Conservation (phyloP, 2,797 vertebrate genomes). For the Oophaga sylvatica region DNA sequence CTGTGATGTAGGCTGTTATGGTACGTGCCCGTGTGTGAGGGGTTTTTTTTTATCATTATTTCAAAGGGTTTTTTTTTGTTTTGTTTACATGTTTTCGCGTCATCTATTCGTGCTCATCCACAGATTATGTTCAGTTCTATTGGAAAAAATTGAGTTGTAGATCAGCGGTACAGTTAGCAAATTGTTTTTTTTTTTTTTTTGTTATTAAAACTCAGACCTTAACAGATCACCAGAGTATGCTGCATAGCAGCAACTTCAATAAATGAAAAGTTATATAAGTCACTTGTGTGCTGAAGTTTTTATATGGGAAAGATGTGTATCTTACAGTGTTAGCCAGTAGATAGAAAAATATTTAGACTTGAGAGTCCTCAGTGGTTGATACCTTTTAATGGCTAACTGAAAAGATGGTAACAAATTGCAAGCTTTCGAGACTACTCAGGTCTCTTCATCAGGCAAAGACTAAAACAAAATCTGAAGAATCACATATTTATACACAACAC, state of each 20-base stretch:
- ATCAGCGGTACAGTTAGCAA: conserved; percentile 67
- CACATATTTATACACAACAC: too few relatives aligned
- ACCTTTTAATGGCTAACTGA: too few relatives aligned
- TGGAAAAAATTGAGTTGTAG: conserved; percentile 58
- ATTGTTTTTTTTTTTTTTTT: conserved; percentile 66
- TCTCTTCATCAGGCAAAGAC: too few relatives aligned
- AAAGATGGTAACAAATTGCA: too few relatives aligned
- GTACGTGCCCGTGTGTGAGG: conserved; percentile 63
- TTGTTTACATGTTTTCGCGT: conserved; percentile 66
- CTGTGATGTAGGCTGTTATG: conserved; percentile 69
- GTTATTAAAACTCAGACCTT: conserved; percentile 64
- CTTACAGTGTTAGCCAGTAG: too few relatives aligned
- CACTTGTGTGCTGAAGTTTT: neutral
- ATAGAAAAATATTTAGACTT: too few relatives aligned
- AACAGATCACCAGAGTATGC: conserved; percentile 67
- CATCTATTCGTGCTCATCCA: conserved; percentile 36
- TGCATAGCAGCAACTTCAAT: conserved; percentile 72
- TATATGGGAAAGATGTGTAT: too few relatives aligned
- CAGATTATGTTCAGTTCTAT: conserved; percentile 48
- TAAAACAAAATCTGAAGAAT: too few relatives aligned
- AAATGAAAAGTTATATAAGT: conserved; percentile 65
- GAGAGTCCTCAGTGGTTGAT: too few relatives aligned
- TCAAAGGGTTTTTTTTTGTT: conserved; percentile 42
- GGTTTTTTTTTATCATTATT: neutral
- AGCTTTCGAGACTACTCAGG: too few relatives aligned